Evolutionary conservation across 2,797 vertebrate genomes (phyloP).

Genomic region (Bryconaethiops microstoma): DNA sequence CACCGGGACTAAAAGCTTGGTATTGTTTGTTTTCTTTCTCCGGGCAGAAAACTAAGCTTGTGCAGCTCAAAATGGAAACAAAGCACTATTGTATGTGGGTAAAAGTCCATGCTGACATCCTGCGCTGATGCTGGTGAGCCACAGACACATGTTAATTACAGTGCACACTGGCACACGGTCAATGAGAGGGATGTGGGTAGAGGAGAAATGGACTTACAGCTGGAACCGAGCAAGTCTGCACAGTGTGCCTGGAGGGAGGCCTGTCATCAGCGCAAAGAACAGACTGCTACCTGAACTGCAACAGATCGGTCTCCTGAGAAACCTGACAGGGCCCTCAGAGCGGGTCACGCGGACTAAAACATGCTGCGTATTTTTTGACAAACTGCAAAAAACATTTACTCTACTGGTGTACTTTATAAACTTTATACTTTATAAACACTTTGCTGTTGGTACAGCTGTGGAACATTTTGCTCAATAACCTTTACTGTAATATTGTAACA

Average conservation of each 20-base stretch:
- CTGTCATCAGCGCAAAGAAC: slow-evolving; percentile 29
- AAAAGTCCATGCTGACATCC: slow-evolving; percentile 63
- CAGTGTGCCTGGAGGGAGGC: slow-evolving; percentile 25
- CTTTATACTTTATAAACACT: neutral
- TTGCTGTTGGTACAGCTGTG: neutral
- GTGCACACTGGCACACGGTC: slow-evolving; percentile 58
- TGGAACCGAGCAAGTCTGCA: slow-evolving; percentile 57
- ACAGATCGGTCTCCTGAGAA: neutral
- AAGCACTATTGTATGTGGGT: slow-evolving; percentile 71
- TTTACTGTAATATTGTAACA: neutral
- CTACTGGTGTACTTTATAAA: too few relatives aligned
- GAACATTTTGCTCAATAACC: neutral
- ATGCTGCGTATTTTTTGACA: neutral
- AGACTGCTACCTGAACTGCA: neutral
- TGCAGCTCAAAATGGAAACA: slow-evolving; percentile 64
- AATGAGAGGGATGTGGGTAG: slow-evolving; percentile 37
- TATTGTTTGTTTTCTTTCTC: slow-evolving; percentile 62
- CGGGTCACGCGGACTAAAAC: neutral
- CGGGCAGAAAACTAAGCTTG: slow-evolving; percentile 66
- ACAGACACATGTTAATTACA: slow-evolving; percentile 74
- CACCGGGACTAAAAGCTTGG: neutral
- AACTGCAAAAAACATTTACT: neutral
- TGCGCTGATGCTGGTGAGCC: slow-evolving; percentile 67
- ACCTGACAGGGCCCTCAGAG: neutral
- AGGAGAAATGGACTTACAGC: slow-evolving; percentile 36